phyloP scores from a whole-genome alignment of 1,140 invertebrate genomes.

The Parapsyche elsis region DNA sequence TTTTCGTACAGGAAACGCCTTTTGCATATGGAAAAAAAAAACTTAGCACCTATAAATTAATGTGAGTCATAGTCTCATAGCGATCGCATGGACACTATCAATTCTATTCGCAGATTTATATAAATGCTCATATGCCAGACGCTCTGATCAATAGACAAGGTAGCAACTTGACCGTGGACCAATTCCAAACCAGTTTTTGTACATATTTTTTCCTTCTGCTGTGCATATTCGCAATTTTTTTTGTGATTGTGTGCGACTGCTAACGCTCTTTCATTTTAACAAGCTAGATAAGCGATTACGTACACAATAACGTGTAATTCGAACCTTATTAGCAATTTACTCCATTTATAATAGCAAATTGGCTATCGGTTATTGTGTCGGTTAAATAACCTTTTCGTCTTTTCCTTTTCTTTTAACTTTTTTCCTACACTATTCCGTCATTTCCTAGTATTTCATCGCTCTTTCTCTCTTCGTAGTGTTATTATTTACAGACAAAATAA shows the following conservation, averaged over 20 bases:
- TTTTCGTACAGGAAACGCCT: neutral
- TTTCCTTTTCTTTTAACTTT: too few relatives aligned
- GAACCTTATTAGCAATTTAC: too few relatives aligned
- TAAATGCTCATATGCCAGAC: slow-evolving; percentile 19
- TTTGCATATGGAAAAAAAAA: neutral
- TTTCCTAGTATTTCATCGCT: too few relatives aligned
- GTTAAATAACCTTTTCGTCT: too few relatives aligned
- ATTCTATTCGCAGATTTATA: slow-evolving; percentile 3
- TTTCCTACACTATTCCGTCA: too few relatives aligned
- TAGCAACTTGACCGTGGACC: slow-evolving; percentile 42
- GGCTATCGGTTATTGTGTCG: too few relatives aligned
- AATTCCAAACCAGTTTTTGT: slow-evolving; percentile 38
- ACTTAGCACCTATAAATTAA: neutral
- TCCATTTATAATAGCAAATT: too few relatives aligned
- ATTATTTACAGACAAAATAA: too few relatives aligned
- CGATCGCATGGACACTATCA: neutral
- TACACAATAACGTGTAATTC: too few relatives aligned
- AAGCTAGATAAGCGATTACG: too few relatives aligned
- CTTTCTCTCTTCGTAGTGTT: too few relatives aligned
- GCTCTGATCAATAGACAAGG: slow-evolving; percentile 24
- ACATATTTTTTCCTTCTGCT: neutral
- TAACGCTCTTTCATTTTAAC: neutral
- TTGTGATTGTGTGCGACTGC: neutral
- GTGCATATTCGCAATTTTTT: neutral
- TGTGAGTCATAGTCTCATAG: neutral